Evolutionary conservation across 2,113 vertebrate species (phyloP).

Genomic region (Prinia subflava): DNA sequence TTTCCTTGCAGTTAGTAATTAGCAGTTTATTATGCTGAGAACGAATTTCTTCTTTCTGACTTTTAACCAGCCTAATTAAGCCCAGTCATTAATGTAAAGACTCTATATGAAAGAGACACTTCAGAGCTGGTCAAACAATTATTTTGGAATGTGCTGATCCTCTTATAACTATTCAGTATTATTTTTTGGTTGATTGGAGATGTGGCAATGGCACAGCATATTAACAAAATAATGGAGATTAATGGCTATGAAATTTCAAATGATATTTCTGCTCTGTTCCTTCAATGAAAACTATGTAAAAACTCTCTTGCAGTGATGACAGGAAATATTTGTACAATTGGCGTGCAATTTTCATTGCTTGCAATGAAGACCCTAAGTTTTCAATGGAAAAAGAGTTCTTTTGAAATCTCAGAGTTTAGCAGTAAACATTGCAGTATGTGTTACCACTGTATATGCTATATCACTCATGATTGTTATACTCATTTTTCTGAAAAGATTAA

Average conservation of each 20-base stretch:
- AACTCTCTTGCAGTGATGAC: background rate
- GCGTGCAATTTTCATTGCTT: background rate
- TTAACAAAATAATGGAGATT: conserved; percentile 23
- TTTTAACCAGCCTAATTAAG: conserved; percentile 49
- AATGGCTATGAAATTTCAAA: conserved; percentile 20
- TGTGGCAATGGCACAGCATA: background rate
- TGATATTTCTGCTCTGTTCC: background rate
- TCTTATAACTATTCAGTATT: conserved; percentile 9
- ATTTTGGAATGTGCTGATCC: conserved; percentile 44
- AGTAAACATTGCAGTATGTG: background rate
- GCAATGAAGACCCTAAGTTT: background rate
- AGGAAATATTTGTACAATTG: conserved; percentile 4
- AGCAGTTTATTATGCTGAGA: conserved; percentile 35
- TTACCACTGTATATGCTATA: background rate
- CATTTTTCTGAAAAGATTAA: background rate
- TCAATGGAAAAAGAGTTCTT: background rate
- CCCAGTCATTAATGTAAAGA: conserved; percentile 33
- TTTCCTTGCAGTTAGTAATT: conserved; percentile 2
- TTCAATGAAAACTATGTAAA: background rate
- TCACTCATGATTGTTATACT: background rate
- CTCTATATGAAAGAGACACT: background rate
- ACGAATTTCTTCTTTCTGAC: background rate
- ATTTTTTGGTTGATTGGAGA: conserved; percentile 2
- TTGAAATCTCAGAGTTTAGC: background rate
- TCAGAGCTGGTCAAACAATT: conserved; percentile 51